Evolutionary conservation across 2,797 vertebrate genomes (phyloP).

Genomic region (Hybognathus amarus): DNA sequence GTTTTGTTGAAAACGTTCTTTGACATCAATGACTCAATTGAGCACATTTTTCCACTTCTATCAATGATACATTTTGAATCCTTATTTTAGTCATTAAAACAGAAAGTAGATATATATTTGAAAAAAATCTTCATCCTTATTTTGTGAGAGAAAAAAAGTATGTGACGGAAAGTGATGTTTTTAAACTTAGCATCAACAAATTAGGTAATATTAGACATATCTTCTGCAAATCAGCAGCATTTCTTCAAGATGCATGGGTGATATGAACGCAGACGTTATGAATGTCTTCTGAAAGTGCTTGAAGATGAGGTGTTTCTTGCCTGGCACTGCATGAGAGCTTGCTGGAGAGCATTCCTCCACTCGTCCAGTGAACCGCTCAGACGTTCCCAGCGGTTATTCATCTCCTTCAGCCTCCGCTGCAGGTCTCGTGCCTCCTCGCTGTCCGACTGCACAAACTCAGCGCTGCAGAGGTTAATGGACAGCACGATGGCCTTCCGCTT

Average conservation of each 20-base stretch:
- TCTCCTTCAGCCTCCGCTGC: conserved; percentile 85
- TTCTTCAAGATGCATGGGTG: not conserved
- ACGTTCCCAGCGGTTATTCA: conserved; percentile 90
- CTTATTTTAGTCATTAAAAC: too few relatives aligned
- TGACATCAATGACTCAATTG: too few relatives aligned
- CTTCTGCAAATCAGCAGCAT: too few relatives aligned
- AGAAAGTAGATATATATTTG: too few relatives aligned
- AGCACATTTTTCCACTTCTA: too few relatives aligned
- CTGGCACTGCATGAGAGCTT: conserved; percentile 95
- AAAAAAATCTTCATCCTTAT: too few relatives aligned
- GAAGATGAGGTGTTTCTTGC: conserved; percentile 66
- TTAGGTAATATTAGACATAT: not conserved
- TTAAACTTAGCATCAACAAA: not conserved
- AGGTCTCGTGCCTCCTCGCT: conserved; percentile 85
- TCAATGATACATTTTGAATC: too few relatives aligned
- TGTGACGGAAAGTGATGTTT: too few relatives aligned
- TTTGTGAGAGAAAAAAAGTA: too few relatives aligned
- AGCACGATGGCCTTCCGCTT: conserved; percentile 92
- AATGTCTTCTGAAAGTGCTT: not conserved
- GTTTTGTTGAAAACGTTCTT: too few relatives aligned
- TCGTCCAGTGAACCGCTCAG: conserved; percentile 86
- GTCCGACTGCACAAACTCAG: conserved; percentile 89
- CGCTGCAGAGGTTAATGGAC: conserved; percentile 94
- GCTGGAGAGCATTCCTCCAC: conserved; percentile 89
- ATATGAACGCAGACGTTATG: not conserved